A percentile compares a stretch with the other conserved stretches of the same genome.
These are phyloP conservation scores for Cinclus cinclus DNA, from an alignment of 2,113 vertebrate species.

Conservation along the genomic window DNA sequence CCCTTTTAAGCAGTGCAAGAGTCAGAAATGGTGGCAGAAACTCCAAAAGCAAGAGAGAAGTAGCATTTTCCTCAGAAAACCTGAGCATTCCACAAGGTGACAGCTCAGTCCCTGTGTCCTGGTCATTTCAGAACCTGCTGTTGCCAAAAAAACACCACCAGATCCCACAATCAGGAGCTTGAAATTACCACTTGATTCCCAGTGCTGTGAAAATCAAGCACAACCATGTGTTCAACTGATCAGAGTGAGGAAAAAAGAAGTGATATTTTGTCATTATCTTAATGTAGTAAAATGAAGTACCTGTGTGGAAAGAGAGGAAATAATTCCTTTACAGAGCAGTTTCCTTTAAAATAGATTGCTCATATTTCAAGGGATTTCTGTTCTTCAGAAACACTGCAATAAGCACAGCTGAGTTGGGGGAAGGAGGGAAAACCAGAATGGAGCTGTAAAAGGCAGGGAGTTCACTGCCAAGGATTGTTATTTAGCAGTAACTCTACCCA, in stretches of 20 bases:
- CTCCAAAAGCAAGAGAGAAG: not conserved
- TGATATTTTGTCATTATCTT: not conserved
- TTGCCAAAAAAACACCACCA: not conserved
- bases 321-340: not conserved
- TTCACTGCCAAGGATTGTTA: not conserved
- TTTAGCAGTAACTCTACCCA: not conserved
- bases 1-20: not conserved
- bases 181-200: too few relatives aligned
- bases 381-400: not conserved
- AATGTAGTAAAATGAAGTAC: not conserved
- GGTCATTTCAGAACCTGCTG: not conserved
- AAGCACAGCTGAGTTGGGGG: not conserved
- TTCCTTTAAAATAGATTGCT: not conserved
- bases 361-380: not conserved
- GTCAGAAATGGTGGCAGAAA: not conserved
- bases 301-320: not conserved
- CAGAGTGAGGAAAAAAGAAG: accelerated
- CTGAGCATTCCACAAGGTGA: not conserved
- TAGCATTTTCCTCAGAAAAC: accelerated
- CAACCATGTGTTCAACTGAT: accelerated
- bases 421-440: not conserved
- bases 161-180: not conserved
- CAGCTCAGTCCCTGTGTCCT: not conserved
- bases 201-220: not conserved
- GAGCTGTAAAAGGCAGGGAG: not conserved